Conservation (phyloP, 2,113 vertebrate genomes). For the Anser cygnoides region DNA sequence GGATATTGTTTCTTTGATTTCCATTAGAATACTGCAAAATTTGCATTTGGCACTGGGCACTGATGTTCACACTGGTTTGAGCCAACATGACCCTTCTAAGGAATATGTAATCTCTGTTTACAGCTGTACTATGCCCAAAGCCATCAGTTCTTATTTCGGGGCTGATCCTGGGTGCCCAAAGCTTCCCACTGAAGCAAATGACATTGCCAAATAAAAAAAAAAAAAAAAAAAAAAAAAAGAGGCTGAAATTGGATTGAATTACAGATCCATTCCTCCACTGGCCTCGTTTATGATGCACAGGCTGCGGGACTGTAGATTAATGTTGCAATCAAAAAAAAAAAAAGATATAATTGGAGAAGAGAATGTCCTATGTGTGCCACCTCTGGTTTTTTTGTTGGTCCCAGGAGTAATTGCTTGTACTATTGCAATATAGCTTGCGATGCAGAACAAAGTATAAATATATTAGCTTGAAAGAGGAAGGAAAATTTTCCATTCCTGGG, state of each 20-base stretch:
- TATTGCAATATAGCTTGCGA: background rate
- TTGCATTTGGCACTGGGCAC: slow-evolving; percentile 15
- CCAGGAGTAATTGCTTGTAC: background rate
- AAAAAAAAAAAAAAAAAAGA: background rate
- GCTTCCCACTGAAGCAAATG: background rate
- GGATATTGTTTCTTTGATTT: slow-evolving; percentile 45
- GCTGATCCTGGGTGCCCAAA: background rate
- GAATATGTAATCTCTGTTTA: background rate
- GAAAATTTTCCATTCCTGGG: background rate
- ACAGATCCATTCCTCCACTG: background rate
- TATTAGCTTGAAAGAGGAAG: background rate
- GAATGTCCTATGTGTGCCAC: background rate
- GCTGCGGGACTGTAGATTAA: background rate
- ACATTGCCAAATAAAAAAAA: background rate
- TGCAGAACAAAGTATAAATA: background rate
- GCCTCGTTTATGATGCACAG: background rate
- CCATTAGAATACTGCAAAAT: slow-evolving; percentile 23
- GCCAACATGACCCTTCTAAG: slow-evolving; percentile 1
- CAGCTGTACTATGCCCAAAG: background rate
- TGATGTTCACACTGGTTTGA: background rate
- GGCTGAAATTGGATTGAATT: background rate
- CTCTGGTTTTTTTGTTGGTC: background rate
- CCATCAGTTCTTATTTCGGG: background rate
- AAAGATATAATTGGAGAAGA: background rate
- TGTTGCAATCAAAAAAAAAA: background rate